Percentiles rank a stretch among this genome's conserved stretches.
Evolutionary conservation across 2,113 vertebrate genomes (phyloP).

Genomic region (Eurystomus gularis): DNA sequence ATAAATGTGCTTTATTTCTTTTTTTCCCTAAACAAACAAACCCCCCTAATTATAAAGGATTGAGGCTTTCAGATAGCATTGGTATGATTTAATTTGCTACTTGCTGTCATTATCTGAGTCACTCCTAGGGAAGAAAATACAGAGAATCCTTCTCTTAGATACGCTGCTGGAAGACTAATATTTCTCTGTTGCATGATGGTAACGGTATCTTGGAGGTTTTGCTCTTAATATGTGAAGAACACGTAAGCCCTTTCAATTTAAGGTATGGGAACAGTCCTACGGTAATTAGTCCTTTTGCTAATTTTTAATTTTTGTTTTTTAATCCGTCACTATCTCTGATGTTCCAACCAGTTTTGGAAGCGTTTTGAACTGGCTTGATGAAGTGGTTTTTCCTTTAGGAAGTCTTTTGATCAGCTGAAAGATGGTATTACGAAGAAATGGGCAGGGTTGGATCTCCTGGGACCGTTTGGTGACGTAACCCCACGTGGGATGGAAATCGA

Average conservation of each 20-base stretch:
- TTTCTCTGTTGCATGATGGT: background rate
- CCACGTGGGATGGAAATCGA: background rate
- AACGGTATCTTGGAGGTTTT: background rate
- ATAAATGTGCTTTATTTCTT: background rate
- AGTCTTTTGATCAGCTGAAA: background rate
- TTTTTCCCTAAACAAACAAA: background rate
- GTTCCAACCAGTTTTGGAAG: background rate
- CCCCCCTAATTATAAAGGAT: slow-evolving; percentile 33
- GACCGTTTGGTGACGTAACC: background rate
- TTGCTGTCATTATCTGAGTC: slow-evolving; percentile 47
- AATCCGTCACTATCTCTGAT: background rate
- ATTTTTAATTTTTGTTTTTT: background rate
- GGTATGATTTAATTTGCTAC: slow-evolving; percentile 56
- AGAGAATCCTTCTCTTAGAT: background rate
- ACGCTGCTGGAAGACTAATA: background rate
- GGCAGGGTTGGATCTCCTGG: background rate
- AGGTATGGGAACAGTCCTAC: background rate
- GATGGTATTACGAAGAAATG: background rate
- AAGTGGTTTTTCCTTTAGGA: background rate
- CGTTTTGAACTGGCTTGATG: background rate
- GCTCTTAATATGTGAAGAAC: background rate
- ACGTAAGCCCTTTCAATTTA: background rate
- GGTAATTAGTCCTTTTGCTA: background rate
- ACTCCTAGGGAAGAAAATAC: background rate
- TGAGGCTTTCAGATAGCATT: slow-evolving; percentile 31